These are phyloP conservation scores for Pristionchus entomophagus DNA, from an alignment of 2,888 invertebrate genomes.

Conservation along the genomic window DNA sequence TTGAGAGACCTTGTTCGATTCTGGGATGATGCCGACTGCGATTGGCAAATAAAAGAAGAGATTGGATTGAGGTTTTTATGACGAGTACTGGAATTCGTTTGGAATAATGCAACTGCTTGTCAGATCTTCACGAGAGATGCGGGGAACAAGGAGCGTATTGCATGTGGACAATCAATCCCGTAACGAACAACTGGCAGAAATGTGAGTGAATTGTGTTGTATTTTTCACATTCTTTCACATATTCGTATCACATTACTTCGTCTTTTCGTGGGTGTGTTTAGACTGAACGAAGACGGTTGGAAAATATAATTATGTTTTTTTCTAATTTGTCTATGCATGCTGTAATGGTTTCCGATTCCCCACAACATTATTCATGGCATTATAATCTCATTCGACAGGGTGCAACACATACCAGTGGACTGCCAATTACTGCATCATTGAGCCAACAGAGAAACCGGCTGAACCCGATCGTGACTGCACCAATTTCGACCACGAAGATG, in stretches of 20 bases:
- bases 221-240: too few relatives aligned
- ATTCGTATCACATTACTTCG: too few relatives aligned
- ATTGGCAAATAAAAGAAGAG: too few relatives aligned
- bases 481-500: neutral
- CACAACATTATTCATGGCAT: neutral
- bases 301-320: too few relatives aligned
- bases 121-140: neutral
- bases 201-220: neutral
- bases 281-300: too few relatives aligned
- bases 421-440: neutral
- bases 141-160: neutral
- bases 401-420: neutral
- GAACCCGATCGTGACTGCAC: neutral
- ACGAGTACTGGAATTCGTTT: neutral
- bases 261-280: too few relatives aligned
- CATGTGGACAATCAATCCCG: neutral
- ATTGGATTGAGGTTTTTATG: too few relatives aligned
- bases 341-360: too few relatives aligned
- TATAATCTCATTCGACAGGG: neutral
- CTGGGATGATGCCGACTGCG: too few relatives aligned
- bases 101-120: neutral
- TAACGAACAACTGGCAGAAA: neutral
- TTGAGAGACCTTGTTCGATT: neutral
- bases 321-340: too few relatives aligned
- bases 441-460: neutral